phyloP scores from a whole-genome alignment of 2,888 invertebrate genomes.

The Onchidella celtica region DNA sequence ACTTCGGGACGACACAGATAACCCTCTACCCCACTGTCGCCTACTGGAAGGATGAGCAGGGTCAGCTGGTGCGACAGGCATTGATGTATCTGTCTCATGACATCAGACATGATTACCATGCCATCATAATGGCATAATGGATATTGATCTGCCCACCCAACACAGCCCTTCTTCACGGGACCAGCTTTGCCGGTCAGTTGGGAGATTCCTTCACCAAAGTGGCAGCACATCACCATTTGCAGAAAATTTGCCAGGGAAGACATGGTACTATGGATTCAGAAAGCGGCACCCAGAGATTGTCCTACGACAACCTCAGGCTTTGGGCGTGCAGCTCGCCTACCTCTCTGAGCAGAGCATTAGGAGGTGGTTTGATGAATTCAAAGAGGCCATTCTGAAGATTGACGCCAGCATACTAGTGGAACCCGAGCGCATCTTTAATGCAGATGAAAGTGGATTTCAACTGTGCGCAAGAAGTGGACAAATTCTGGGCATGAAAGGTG shows the following conservation, averaged over 20 bases:
- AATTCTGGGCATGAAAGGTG: neutral
- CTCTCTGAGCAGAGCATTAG: neutral
- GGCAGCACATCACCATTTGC: neutral
- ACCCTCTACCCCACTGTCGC: neutral
- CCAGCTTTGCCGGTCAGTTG: too few species aligned
- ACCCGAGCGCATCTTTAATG: neutral
- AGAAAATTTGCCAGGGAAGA: neutral
- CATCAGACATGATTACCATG: conserved; percentile 11
- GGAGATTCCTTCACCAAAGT: neutral
- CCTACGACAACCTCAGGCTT: neutral
- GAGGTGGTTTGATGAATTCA: neutral
- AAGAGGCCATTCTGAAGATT: neutral
- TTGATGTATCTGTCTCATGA: neutral
- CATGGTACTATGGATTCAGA: neutral
- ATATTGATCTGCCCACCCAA: too few species aligned
- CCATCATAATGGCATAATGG: too few species aligned
- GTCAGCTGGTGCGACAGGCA: neutral
- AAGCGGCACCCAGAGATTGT: neutral
- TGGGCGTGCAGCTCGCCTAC: neutral
- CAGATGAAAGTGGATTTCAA: conserved; percentile 9
- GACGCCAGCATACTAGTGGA: neutral
- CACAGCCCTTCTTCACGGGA: too few species aligned
- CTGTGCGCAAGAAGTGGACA: neutral
- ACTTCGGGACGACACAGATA: neutral
- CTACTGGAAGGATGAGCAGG: neutral